Evolutionary conservation across 92 coral and sea anemone species (phyloP), one percentile per base, ranked within the genome.

Genomic region (Pocillopora meandrina): DNA sequence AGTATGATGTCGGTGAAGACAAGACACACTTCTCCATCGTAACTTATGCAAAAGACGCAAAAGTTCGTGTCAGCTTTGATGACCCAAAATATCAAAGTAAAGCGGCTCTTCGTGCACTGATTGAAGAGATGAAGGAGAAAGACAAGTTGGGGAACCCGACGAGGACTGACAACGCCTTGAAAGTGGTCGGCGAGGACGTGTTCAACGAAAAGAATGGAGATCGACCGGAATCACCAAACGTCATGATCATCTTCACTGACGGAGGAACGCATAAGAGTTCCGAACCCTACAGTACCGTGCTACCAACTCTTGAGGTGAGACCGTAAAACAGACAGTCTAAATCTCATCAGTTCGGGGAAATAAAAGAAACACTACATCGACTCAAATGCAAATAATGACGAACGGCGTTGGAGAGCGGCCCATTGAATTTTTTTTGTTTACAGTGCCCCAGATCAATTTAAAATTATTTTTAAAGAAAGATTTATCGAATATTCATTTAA

Each of bases 171-270:
- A 42, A 42, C 4, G 52, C 52, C 0, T 7, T 42, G 52, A 42
- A 42, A 42, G 5, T 42, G 8, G 52, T 42, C 52, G 52, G 52
- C 52, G 36, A 79, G 13, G 61, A 49, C 7, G 84, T 80, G 18
- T 80, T 80, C 56, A 66, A 14, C 19, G 14, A 62, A 5, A 21
- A 49, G 13, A 80, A 80, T 31, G 84, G 84, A 55, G 84, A 80
- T 49, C 63, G 84, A 3, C 84, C 76, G 2, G 75, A 80, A 33
- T 21, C 84, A 10, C 84, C 84, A 9, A 67, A 80, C 55, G 76
- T 80, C 56, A 66, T 80, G 75, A 80, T 80, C 18, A 33, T 80
- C 10, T 80, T 80, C 10, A 80, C 84, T 2, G 84, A 80, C 42
- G 84, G 84, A 8, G 65, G 16, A 1, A 80, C 63, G 9, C 62